Percentiles rank a stretch among this genome's conserved stretches.
Conservation (phyloP, 2,888 invertebrate genomes). For the Panorpa germanica region DNA sequence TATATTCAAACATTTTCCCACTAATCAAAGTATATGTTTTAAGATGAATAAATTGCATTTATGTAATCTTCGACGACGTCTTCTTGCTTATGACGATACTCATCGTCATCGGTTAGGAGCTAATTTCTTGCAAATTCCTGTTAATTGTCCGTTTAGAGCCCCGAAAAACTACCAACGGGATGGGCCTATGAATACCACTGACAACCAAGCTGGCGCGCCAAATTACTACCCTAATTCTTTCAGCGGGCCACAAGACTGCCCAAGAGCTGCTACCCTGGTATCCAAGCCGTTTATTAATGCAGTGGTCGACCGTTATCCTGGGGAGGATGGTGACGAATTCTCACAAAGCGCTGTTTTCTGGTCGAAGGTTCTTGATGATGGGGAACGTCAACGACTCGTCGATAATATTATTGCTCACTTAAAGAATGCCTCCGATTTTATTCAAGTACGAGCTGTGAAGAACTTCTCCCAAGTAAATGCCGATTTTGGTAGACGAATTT, state of each 20-base stretch:
- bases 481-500: constrained; percentile 55
- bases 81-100: constrained; percentile 82
- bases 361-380: constrained; percentile 56
- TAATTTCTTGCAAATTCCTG: constrained; percentile 83
- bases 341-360: constrained; percentile 69
- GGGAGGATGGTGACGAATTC: constrained; percentile 75
- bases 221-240: constrained; percentile 97
- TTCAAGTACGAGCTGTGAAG: constrained; percentile 72
- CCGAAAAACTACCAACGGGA: constrained; percentile 73
- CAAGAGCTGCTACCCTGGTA: constrained; percentile 37
- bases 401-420: constrained; percentile 66
- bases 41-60: no score
- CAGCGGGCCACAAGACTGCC: constrained; percentile 59
- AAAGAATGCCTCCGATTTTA: constrained; percentile 60
- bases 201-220: constrained; percentile 74
- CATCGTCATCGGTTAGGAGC: constrained; percentile 81
- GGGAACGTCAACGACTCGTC: constrained; percentile 49
- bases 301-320: constrained; percentile 60
- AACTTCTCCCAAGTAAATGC: constrained; percentile 67
- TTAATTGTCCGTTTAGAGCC: constrained; percentile 77
- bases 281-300: constrained; percentile 43
- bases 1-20: no score
- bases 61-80: constrained; percentile 69
- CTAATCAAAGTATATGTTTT: no score
- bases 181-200: constrained; percentile 52